Percentiles rank a stretch among this genome's conserved stretches.
phyloP scores from a whole-genome alignment of 2,113 vertebrate species.

The Rhinogobius similis region DNA sequence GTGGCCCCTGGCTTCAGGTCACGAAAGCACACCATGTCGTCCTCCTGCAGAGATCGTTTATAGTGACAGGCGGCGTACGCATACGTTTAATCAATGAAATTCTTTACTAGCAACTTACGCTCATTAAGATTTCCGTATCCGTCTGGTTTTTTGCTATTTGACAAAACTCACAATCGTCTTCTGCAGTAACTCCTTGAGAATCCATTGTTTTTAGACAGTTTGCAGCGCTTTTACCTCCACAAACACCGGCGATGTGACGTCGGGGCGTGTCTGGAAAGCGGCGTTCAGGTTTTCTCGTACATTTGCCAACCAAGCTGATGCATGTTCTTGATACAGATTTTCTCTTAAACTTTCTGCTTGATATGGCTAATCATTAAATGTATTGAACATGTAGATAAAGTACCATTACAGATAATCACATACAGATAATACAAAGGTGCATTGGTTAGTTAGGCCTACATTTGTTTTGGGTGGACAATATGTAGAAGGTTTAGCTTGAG shows the following conservation, averaged over 20 bases:
- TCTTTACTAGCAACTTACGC: constrained; percentile 36
- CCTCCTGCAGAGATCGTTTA: constrained; percentile 61
- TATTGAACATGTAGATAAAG: not conserved
- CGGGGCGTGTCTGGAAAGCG: constrained; percentile 3
- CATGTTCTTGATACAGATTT: too few species aligned
- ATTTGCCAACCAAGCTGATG: not conserved
- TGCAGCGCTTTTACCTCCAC: not conserved
- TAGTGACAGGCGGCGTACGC: not conserved
- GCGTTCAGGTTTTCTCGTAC: not conserved
- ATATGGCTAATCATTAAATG: not conserved
- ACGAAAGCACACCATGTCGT: constrained; percentile 82
- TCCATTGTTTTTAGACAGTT: constrained; percentile 9
- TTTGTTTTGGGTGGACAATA: not conserved
- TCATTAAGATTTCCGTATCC: constrained; percentile 71
- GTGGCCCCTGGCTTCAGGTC: constrained; percentile 81
- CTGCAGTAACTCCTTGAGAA: not conserved
- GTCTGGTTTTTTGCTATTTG: constrained; percentile 70
- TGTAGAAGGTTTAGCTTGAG: not conserved
- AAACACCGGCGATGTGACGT: not conserved
- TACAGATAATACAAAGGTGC: not conserved
- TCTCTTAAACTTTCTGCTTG: not conserved
- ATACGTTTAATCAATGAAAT: not conserved
- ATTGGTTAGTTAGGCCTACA: not conserved
- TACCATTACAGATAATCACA: not conserved
- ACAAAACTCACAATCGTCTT: constrained; percentile 79